Conservation (phyloP, 2,797 vertebrate species). For the Morelia viridis region DNA sequence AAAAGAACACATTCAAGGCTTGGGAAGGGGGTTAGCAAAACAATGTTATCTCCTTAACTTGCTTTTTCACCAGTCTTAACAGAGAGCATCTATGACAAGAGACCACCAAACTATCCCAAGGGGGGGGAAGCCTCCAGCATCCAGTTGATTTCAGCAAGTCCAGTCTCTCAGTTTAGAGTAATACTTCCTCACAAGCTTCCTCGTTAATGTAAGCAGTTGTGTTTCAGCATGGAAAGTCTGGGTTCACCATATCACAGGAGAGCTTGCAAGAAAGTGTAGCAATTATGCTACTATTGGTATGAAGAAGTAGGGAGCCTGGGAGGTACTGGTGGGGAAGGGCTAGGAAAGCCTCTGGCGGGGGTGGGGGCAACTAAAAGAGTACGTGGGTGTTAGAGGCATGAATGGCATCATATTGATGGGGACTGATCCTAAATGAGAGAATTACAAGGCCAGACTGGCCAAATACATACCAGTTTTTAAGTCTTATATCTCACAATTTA, state of each 20-base stretch:
- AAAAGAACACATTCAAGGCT: background rate
- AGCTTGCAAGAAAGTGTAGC: background rate
- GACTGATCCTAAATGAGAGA: background rate
- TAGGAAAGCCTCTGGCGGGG: background rate
- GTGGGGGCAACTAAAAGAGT: background rate
- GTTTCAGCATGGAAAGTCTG: background rate
- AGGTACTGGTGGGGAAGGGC: background rate
- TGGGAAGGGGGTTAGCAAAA: background rate
- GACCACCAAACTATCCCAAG: slow-evolving; percentile 55
- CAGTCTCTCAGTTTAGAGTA: slow-evolving; percentile 41
- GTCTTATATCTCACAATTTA: background rate
- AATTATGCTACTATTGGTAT: background rate
- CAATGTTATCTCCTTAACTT: slow-evolving; percentile 72
- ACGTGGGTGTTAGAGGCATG: background rate
- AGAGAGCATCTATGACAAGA: slow-evolving; percentile 62
- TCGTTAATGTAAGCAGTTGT: slow-evolving; percentile 48
- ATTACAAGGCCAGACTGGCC: background rate
- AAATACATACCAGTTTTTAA: background rate
- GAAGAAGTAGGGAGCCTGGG: background rate
- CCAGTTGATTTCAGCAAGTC: slow-evolving; percentile 56
- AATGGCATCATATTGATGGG: background rate
- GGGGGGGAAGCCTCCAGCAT: slow-evolving; percentile 58
- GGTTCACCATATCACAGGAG: background rate
- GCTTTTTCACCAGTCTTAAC: slow-evolving; percentile 76
- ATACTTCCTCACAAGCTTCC: slow-evolving; percentile 48